Evolutionary conservation across 2,113 vertebrate genomes (phyloP).

Genomic region (Gila orcuttii): DNA sequence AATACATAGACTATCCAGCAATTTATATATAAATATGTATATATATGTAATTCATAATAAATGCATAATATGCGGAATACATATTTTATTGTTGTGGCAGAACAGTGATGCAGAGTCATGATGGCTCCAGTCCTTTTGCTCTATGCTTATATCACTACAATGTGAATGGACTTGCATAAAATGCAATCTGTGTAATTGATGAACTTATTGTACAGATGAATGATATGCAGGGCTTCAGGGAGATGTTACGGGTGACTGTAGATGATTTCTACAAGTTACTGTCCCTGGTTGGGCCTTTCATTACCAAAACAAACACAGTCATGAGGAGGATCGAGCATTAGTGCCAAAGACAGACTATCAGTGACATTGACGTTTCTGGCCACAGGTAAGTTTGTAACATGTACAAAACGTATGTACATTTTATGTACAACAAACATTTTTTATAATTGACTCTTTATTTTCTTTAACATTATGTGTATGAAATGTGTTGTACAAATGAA

Average conservation of each 20-base stretch:
- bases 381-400: neutral
- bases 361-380: neutral
- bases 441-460: too few species aligned
- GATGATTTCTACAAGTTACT: neutral
- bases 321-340: neutral
- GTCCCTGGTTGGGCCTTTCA: neutral
- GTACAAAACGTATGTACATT: too few species aligned
- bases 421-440: too few species aligned
- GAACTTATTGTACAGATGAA: neutral
- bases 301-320: neutral
- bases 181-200: neutral
- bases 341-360: neutral
- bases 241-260: neutral
- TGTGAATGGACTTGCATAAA: neutral
- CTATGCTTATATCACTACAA: neutral
- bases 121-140: too few species aligned
- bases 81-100: too few species aligned
- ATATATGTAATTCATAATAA: too few species aligned
- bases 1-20: too few species aligned
- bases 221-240: neutral
- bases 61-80: too few species aligned
- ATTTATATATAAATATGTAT: too few species aligned
- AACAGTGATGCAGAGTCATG: too few species aligned
- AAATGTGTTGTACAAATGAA: neutral
- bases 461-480: too few species aligned